Percentiles rank a stretch among this genome's conserved stretches.
Evolutionary conservation across 2,113 vertebrate genomes (phyloP).

Genomic region (Penelope pileata): DNA sequence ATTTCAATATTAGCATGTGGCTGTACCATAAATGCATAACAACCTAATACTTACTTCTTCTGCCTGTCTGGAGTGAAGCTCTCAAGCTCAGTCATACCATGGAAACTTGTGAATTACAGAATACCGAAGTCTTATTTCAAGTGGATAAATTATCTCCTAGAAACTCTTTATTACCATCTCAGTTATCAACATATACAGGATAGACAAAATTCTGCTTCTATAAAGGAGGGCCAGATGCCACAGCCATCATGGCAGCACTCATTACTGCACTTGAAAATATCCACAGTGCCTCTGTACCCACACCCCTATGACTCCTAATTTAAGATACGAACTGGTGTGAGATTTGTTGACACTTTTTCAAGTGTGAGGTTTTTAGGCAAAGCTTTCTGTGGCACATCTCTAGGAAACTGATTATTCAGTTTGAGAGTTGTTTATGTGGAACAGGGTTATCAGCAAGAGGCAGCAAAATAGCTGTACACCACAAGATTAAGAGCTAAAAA

Average conservation of each 20-base stretch:
- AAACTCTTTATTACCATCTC: neutral
- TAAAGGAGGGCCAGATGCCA: neutral
- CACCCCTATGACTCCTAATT: neutral
- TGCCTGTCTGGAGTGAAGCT: neutral
- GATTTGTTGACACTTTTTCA: neutral
- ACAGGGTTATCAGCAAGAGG: neutral
- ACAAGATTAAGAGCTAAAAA: neutral
- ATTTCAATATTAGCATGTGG: neutral
- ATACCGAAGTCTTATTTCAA: neutral
- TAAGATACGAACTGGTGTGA: neutral
- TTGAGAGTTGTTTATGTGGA: neutral
- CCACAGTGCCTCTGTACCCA: neutral
- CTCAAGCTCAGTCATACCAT: neutral
- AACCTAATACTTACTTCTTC: neutral
- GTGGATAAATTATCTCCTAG: neutral
- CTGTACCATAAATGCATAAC: neutral
- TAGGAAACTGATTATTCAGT: neutral
- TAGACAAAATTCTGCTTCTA: neutral
- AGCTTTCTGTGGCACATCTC: neutral
- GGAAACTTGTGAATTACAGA: neutral
- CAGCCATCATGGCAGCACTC: neutral
- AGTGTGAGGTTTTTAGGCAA: neutral
- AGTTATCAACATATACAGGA: neutral
- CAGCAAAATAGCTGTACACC: neutral
- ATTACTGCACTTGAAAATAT: neutral